These are phyloP conservation scores for Drosophila santomea DNA, from an alignment of 1,140 invertebrate genomes.

Conservation along the genomic window DNA sequence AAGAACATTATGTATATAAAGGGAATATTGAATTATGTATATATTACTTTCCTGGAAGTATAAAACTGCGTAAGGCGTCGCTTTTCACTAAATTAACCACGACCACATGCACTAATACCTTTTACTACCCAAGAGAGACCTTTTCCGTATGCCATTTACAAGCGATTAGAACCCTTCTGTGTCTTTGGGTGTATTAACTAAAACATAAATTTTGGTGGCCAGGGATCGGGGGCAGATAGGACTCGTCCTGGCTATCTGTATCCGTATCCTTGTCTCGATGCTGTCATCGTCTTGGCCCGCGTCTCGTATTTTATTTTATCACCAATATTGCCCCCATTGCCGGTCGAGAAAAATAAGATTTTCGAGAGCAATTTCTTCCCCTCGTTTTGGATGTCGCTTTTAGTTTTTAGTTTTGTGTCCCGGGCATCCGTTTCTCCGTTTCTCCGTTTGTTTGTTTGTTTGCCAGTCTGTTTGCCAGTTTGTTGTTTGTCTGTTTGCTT, in stretches of 20 bases:
- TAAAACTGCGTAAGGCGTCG: background rate
- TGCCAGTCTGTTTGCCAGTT: conserved; percentile 53
- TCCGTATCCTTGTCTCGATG: conserved; percentile 47
- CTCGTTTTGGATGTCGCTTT: conserved; percentile 57
- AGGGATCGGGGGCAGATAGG: background rate
- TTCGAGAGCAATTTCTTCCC: conserved; percentile 35
- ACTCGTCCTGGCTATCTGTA: conserved; percentile 5
- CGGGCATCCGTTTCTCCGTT: conserved; percentile 67
- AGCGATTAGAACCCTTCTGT: conserved; percentile 47
- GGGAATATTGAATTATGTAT: too few relatives aligned
- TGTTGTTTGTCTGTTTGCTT: conserved; percentile 66
- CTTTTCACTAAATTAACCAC: conserved; percentile 34
- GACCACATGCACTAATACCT: conserved; percentile 14
- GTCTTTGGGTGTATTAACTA: conserved; percentile 42
- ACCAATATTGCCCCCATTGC: conserved; percentile 71
- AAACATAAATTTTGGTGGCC: conserved; percentile 32
- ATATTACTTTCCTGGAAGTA: background rate
- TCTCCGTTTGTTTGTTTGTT: conserved; percentile 50
- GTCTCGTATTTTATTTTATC: conserved; percentile 79
- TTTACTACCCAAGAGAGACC: background rate
- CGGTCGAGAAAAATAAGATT: conserved; percentile 8
- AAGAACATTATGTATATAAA: too few relatives aligned
- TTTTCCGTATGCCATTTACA: conserved; percentile 26
- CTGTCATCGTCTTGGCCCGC: conserved; percentile 57
- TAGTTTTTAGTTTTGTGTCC: conserved; percentile 78